Percentiles rank a stretch among this genome's conserved stretches.
Conservation (phyloP, 2,113 vertebrate genomes). For the Pelmatolapia mariae region DNA sequence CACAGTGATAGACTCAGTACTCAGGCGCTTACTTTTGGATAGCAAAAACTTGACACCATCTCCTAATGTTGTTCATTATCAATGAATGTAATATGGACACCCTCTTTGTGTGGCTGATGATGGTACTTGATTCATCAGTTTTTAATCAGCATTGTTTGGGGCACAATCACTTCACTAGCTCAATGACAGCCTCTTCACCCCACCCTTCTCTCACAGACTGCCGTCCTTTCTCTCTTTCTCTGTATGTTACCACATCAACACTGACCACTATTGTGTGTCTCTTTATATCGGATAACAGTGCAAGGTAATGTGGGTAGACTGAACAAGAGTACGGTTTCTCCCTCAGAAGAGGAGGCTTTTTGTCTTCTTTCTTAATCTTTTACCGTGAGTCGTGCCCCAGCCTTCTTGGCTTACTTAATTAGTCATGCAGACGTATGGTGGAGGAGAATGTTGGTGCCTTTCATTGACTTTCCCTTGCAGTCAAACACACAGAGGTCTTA, state of each 20-base stretch:
- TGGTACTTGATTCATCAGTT: slow-evolving; percentile 30
- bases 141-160: slow-evolving; percentile 38
- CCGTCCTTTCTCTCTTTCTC: slow-evolving; percentile 7
- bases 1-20: not conserved
- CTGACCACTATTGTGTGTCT: slow-evolving; percentile 47
- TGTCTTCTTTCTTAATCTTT: slow-evolving; percentile 49
- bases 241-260: slow-evolving; percentile 35
- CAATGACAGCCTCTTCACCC: not conserved
- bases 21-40: not conserved
- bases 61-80: not conserved
- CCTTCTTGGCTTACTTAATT: slow-evolving; percentile 63
- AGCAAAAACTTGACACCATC: not conserved
- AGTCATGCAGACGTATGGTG: slow-evolving; percentile 48
- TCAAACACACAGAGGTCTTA: slow-evolving; percentile 11
- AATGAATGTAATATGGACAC: not conserved
- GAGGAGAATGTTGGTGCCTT: slow-evolving; percentile 22
- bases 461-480: slow-evolving; percentile 6
- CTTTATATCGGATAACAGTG: slow-evolving; percentile 51
- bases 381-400: slow-evolving; percentile 1
- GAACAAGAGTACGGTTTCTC: slow-evolving; percentile 54
- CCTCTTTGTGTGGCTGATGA: not conserved
- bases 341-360: slow-evolving; percentile 48
- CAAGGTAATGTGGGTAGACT: slow-evolving; percentile 40
- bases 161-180: slow-evolving; percentile 22
- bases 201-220: not conserved